Percentiles rank a stretch among this genome's conserved stretches.
Evolutionary conservation across 1,140 invertebrate genomes (phyloP).

Genomic region (Carposina sasakii): DNA sequence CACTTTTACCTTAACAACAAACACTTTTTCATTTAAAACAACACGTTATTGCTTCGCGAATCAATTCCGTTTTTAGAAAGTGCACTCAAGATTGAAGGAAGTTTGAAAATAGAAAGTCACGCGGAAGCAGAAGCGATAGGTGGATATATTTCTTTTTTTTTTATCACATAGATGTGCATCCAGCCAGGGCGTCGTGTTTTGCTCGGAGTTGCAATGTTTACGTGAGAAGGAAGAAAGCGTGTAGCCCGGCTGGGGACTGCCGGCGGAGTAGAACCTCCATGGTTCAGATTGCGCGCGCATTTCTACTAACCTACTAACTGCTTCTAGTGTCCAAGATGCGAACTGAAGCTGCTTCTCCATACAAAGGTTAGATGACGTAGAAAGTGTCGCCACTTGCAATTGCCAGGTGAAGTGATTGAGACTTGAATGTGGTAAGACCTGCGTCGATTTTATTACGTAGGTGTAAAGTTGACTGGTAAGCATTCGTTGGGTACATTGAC

Average conservation of each 20-base stretch:
- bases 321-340: too few relatives aligned
- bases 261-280: constrained; percentile 48
- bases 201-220: constrained; percentile 55
- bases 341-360: too few relatives aligned
- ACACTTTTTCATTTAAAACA: not conserved
- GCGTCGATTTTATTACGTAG: constrained; percentile 65
- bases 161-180: constrained; percentile 28
- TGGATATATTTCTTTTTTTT: constrained; percentile 27
- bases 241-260: constrained; percentile 58
- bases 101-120: not conserved
- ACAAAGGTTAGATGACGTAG: too few relatives aligned
- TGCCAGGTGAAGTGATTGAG: too few relatives aligned
- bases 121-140: constrained; percentile 4
- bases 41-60: constrained; percentile 5
- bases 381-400: too few relatives aligned
- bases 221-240: constrained; percentile 42
- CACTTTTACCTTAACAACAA: not conserved
- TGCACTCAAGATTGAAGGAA: constrained; percentile 4
- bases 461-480: constrained; percentile 41
- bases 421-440: too few relatives aligned
- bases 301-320: constrained; percentile 2
- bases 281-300: constrained; percentile 50
- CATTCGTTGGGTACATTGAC: too few relatives aligned
- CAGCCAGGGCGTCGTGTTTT: constrained; percentile 61
- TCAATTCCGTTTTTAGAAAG: constrained; percentile 3